Conservation (phyloP, 2,797 vertebrate genomes). For the Iguana delicatissima region DNA sequence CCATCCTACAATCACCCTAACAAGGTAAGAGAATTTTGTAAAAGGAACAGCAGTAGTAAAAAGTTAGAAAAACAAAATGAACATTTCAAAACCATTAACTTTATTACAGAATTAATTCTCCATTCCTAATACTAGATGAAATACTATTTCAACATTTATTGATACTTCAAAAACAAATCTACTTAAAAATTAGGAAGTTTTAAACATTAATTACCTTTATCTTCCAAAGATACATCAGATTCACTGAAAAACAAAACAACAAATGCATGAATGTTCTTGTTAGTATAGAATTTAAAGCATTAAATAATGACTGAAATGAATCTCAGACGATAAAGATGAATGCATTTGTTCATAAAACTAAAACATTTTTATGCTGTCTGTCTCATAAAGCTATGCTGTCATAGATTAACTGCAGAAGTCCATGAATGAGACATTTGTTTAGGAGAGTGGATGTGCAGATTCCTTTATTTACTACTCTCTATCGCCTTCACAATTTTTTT, state of each 20-base stretch:
- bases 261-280: background rate
- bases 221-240: slow-evolving; percentile 52
- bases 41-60: background rate
- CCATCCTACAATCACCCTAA: too few species aligned
- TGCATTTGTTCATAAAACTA: background rate
- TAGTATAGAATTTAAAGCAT: background rate
- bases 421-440: slow-evolving; percentile 24
- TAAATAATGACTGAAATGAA: slow-evolving; percentile 4
- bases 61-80: background rate
- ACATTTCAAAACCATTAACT: background rate
- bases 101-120: fast-evolving
- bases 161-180: background rate
- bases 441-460: background rate
- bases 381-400: background rate
- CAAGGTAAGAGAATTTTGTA: background rate
- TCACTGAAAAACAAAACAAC: slow-evolving; percentile 62
- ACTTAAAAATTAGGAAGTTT: fast-evolving
- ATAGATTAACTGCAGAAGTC: slow-evolving; percentile 2
- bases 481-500: background rate
- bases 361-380: background rate
- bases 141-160: fast-evolving
- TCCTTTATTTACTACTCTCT: background rate
- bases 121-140: fast-evolving
- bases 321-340: slow-evolving; percentile 6
- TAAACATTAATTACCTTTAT: slow-evolving; percentile 62